These are phyloP conservation scores for Saturnia japonica DNA, from an alignment of 2,888 invertebrate genomes.

Conservation along the genomic window DNA sequence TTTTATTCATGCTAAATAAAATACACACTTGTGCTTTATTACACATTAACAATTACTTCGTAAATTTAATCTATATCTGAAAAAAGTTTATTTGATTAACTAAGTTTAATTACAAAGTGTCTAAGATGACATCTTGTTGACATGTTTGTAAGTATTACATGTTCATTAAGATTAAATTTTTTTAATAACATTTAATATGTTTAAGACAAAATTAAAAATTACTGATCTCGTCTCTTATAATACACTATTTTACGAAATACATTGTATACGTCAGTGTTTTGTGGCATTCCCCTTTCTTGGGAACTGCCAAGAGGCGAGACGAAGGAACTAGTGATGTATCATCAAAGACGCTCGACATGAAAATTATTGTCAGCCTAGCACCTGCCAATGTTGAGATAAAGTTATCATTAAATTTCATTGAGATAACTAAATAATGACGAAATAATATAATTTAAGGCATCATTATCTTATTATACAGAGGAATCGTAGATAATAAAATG, in stretches of 20 bases:
- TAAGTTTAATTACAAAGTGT: background rate
- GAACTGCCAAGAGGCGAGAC: conserved; percentile 44
- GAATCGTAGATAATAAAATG: too few relatives aligned
- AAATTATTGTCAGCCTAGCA: background rate
- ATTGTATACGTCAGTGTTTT: conserved; percentile 35
- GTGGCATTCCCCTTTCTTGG: conserved; percentile 32
- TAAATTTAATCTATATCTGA: background rate
- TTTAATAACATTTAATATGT: background rate
- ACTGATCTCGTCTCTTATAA: background rate
- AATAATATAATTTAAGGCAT: background rate
- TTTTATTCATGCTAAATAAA: too few relatives aligned
- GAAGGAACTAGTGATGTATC: conserved; percentile 27
- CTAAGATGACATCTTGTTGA: too few relatives aligned
- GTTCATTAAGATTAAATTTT: background rate
- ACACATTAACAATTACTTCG: too few relatives aligned
- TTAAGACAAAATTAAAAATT: background rate
- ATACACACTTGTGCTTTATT: too few relatives aligned
- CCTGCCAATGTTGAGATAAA: background rate
- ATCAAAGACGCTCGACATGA: background rate
- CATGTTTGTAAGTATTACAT: background rate
- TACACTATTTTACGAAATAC: background rate
- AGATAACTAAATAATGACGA: background rate
- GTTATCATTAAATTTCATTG: background rate
- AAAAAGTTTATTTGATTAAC: background rate
- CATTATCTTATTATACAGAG: too few relatives aligned